Evolutionary conservation across 2,888 invertebrate species (phyloP).

Genomic region (Aricia artaxerxes): DNA sequence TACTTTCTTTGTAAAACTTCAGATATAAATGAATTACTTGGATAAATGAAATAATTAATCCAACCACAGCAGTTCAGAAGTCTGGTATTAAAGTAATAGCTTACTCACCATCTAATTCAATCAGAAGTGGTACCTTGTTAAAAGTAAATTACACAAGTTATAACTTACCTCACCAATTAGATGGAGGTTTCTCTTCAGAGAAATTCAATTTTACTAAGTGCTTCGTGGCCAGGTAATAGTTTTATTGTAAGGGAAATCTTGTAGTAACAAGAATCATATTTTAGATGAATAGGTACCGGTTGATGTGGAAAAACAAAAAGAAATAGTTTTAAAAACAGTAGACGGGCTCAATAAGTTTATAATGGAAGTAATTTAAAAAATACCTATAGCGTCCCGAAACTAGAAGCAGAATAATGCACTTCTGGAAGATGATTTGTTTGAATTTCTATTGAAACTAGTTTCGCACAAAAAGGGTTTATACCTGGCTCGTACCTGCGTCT

Average conservation of each 20-base stretch:
- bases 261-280: background rate
- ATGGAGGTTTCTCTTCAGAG: background rate
- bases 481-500: constrained; percentile 71
- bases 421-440: constrained; percentile 10
- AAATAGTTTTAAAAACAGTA: background rate
- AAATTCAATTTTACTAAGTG: background rate
- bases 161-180: constrained; percentile 14
- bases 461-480: constrained; percentile 46
- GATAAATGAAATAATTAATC: background rate
- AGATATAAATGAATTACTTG: background rate
- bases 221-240: background rate
- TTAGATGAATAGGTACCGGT: background rate
- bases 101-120: constrained; percentile 4
- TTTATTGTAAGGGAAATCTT: background rate
- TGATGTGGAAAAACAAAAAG: background rate
- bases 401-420: constrained; percentile 9
- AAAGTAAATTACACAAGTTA: constrained; percentile 12
- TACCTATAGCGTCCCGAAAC: background rate
- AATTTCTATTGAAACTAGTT: constrained; percentile 27
- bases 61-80: background rate
- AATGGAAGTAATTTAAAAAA: background rate
- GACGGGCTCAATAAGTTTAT: background rate
- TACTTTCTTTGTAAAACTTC: too few relatives aligned
- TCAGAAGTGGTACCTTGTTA: background rate
- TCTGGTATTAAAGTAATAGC: constrained; percentile 6